Conservation (phyloP, 2,113 vertebrate species). For the Neoarius graeffei region DNA sequence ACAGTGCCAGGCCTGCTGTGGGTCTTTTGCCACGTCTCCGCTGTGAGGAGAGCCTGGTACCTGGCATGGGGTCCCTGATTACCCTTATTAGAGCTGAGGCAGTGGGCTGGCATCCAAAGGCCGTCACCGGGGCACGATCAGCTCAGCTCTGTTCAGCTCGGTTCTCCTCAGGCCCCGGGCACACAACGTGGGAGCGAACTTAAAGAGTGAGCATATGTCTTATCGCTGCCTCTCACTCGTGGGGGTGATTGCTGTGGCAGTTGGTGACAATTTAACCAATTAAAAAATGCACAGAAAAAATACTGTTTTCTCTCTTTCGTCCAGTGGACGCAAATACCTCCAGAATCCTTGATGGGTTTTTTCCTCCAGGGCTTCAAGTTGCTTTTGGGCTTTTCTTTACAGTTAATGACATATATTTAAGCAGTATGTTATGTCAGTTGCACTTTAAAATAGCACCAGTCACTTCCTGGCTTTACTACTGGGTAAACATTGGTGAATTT, state of each 20-base stretch:
- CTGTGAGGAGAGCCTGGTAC: constrained; percentile 86
- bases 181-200: constrained; percentile 5
- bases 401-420: background rate
- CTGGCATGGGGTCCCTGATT: constrained; percentile 97
- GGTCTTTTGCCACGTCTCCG: constrained; percentile 81
- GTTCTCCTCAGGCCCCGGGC: constrained; percentile 22
- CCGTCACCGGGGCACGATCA: constrained; percentile 82
- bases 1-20: constrained; percentile 72
- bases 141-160: constrained; percentile 67
- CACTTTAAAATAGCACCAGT: background rate
- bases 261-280: constrained; percentile 87
- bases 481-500: background rate
- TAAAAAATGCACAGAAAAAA: constrained; percentile 63
- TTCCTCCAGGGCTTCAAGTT: background rate
- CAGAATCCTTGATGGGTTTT: background rate
- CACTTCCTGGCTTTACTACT: background rate
- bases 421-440: background rate
- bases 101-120: constrained; percentile 91
- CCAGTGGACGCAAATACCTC: constrained; percentile 27
- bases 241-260: constrained; percentile 89
- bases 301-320: constrained; percentile 61
- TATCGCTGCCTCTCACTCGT: constrained; percentile 84
- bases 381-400: background rate
- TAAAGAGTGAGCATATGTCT: constrained; percentile 58
- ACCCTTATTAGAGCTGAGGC: constrained; percentile 96